phyloP scores from a whole-genome alignment of 1,140 invertebrate species.

The Drosophila nasuta region DNA sequence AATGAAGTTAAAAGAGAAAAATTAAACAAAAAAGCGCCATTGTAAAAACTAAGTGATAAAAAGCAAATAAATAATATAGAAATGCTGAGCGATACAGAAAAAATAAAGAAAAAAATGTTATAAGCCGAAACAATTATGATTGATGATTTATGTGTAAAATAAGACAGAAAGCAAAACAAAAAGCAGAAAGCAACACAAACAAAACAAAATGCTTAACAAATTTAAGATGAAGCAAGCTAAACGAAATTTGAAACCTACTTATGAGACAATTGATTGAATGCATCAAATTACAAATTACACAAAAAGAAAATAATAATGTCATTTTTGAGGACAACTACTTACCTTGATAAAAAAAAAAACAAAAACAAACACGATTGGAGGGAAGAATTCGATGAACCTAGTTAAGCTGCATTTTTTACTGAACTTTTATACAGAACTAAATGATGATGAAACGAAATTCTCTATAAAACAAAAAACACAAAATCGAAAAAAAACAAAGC shows the following conservation, averaged over 20 bases:
- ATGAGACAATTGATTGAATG: constrained; percentile 38
- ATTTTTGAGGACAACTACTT: constrained; percentile 49
- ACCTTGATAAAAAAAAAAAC: constrained; percentile 31
- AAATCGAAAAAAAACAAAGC: constrained; percentile 38
- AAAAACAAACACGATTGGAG: constrained; percentile 50
- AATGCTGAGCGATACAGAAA: constrained; percentile 33
- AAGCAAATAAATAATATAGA: constrained; percentile 72
- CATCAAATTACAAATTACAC: constrained; percentile 32
- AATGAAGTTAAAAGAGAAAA: constrained; percentile 34
- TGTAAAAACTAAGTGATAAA: constrained; percentile 84
- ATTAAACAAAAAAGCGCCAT: constrained; percentile 75
- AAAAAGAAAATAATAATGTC: constrained; percentile 36
- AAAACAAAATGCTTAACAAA: constrained; percentile 32
- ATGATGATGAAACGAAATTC: constrained; percentile 52
- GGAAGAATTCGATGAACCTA: constrained; percentile 71
- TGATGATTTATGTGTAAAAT: constrained; percentile 66
- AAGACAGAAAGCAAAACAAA: constrained; percentile 22
- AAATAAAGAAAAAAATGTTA: constrained; percentile 37
- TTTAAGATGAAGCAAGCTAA: constrained; percentile 47
- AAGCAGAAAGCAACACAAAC: constrained; percentile 66
- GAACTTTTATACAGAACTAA: constrained; percentile 81
- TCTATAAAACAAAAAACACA: constrained; percentile 19
- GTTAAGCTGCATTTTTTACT: constrained; percentile 84
- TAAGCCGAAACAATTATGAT: constrained; percentile 38
- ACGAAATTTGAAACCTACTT: constrained; percentile 51